These are phyloP conservation scores for Drosophila helvetica DNA, from an alignment of 2,888 invertebrate genomes.

Conservation along the genomic window DNA sequence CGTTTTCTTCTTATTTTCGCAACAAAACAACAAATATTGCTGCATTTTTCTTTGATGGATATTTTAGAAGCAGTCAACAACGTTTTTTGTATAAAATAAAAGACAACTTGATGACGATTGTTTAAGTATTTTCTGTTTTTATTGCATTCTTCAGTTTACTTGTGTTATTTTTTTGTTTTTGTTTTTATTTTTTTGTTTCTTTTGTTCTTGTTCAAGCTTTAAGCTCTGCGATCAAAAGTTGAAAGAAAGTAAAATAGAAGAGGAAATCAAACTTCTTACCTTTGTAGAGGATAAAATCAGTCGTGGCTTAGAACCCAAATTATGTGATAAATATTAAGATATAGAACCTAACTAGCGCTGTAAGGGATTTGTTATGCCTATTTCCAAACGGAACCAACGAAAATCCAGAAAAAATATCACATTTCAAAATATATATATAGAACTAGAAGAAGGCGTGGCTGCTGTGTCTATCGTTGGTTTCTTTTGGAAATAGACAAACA, in stretches of 20 bases:
- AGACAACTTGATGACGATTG: slow-evolving; percentile 79
- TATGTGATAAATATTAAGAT: slow-evolving; percentile 26
- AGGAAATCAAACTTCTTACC: slow-evolving; percentile 62
- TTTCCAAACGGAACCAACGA: slow-evolving; percentile 12
- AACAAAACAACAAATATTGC: slow-evolving; percentile 39
- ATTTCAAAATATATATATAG: neutral
- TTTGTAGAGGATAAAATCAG: slow-evolving; percentile 60
- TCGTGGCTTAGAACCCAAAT: slow-evolving; percentile 63
- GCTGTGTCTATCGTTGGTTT: slow-evolving; percentile 14
- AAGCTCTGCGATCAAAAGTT: slow-evolving; percentile 53
- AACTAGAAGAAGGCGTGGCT: no score
- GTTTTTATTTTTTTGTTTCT: slow-evolving; percentile 44
- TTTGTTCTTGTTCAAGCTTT: slow-evolving; percentile 54
- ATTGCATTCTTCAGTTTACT: slow-evolving; percentile 62
- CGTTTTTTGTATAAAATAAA: slow-evolving; percentile 75
- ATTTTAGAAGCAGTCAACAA: slow-evolving; percentile 45
- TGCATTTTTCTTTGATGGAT: slow-evolving; percentile 37
- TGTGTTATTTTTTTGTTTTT: slow-evolving; percentile 47
- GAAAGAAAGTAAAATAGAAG: slow-evolving; percentile 57
- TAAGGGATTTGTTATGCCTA: neutral
- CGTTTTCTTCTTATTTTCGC: slow-evolving; percentile 25
- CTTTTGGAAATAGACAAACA: slow-evolving; percentile 8
- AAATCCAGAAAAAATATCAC: neutral
- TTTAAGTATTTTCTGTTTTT: slow-evolving; percentile 75
- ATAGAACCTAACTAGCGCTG: slow-evolving; percentile 29